Evolutionary conservation across 2,888 invertebrate genomes (phyloP).

Genomic region (Drosophila melanosoma): DNA sequence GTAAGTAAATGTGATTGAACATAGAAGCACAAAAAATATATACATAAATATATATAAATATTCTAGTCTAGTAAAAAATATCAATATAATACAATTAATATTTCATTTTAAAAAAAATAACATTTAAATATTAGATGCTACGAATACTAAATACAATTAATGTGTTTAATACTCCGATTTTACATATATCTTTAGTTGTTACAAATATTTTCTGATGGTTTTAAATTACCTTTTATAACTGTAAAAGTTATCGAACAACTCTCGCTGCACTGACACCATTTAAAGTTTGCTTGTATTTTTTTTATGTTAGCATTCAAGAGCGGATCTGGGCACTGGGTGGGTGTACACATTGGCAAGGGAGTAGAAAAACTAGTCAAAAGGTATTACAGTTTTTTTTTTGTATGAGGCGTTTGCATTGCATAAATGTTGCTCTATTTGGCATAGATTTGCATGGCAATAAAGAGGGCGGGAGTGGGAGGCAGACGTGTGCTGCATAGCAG

Average conservation of each 20-base stretch:
- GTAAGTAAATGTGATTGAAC: no score
- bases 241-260: background rate
- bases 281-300: conserved; percentile 9
- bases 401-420: conserved; percentile 55
- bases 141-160: background rate
- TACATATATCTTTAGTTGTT: background rate
- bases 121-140: background rate
- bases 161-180: no score
- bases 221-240: background rate
- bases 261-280: conserved; percentile 32
- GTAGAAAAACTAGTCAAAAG: conserved; percentile 51
- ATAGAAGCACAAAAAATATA: background rate
- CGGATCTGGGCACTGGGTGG: conserved; percentile 9
- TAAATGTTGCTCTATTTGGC: conserved; percentile 73
- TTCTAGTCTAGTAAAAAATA: background rate
- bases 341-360: conserved; percentile 10
- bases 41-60: background rate
- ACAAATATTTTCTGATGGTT: background rate
- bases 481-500: background rate
- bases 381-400: conserved; percentile 63
- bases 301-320: conserved; percentile 27
- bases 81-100: background rate
- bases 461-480: background rate
- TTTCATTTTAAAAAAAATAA: background rate
- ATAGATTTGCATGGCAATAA: conserved; percentile 77